Evolutionary conservation across 2,113 vertebrate genomes (phyloP), one percentile per base, ranked within the genome.

Genomic region (Tinamus guttatus): DNA sequence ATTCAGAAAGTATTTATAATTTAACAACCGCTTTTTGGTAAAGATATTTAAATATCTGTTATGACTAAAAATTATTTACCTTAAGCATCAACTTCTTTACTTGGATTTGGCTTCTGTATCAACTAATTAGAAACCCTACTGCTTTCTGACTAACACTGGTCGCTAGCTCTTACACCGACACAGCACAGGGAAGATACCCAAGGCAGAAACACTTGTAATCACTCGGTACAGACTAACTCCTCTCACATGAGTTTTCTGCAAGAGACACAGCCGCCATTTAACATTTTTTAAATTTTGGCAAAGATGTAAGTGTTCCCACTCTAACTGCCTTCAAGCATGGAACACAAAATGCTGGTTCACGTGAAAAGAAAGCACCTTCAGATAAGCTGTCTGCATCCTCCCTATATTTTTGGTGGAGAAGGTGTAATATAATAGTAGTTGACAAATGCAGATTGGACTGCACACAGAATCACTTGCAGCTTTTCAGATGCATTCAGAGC

Each of bases 401-500:
- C 36, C 22, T 30, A 69, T 11, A 41, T 60, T 68, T 89, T 98
- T 94, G 86, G 94, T 95, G 94, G 94, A 98, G 81, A 96, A 85
- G 80, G 77, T 85, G 96, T 97, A 98, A 98, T 94, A 97, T 97
- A 97, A 97, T 96, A 96, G 93, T 97, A 98, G 96, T 94, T 97
- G 97, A 96, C 97, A 97, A 98, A 97, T 64, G 58, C 96, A 89
- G 85, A 87, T 79, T 91, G 95, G 87, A 87, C 76, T 88, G 8
- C 16, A 56, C 25, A 14, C 5, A 2, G 5, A 51, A 59, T 28
- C 18, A 71, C 13, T 38, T n/a, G 65, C 58, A 91, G 77, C 71
- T 77, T 52, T 51, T 45, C 21, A 60, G 77, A 45, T 5, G 41
- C 30, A 32, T 43, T 69, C 62, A 59, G 63, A 87, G 64, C 60